Base-by-base conservation (phyloP, 2,113 vertebrate species). In the Hemichromis elongatus region DNA sequence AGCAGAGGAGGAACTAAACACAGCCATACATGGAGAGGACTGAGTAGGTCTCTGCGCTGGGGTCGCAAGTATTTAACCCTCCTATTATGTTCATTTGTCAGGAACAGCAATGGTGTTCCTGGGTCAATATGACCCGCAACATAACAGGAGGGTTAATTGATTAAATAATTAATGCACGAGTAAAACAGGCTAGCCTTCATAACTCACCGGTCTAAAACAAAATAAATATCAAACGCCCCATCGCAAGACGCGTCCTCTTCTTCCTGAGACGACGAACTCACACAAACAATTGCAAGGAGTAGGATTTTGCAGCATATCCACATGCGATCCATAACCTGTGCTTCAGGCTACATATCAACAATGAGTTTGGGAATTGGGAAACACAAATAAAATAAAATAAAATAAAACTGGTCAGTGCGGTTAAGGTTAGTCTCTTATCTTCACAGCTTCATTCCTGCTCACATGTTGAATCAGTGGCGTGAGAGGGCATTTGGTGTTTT, bases 171-270 rank as follows among this genome's bases (percentile, higher is more conserved):
- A 66, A 66, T 66, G 6, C n/a, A 37, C 12, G 7, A 4, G 6
- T 53, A 14, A 80, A 30, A 14, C 79, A 61, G 9, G 2, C 37
- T 21, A 66, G 9, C 66, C 45, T 12, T 47, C 57, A 70, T 37
- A 4, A 82, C 95, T 95, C 83, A 96, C 96, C 93, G 95, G 93
- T 96, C 96, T 12, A 96, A 84, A 3, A 96, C 86, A 90, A 98
- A 98, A 92, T 99, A 99, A 73, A 99, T 92, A 89, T 99, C 98
- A 92, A 98, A 99, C 2, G 97, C 97, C 82, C 96, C 97, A 85
- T 95, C 95, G 89, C 98, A 99, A 6, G 97, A 97, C 5, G 96
- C 94, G 9, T 96, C 95, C 9, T 96, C 95, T 7, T 92, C 96
- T 6, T 84, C 92, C 28, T 90, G 85, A 6, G 83, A 9, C 3